Conservation (phyloP, 2,113 vertebrate species). For the Corythaeola cristata region DNA sequence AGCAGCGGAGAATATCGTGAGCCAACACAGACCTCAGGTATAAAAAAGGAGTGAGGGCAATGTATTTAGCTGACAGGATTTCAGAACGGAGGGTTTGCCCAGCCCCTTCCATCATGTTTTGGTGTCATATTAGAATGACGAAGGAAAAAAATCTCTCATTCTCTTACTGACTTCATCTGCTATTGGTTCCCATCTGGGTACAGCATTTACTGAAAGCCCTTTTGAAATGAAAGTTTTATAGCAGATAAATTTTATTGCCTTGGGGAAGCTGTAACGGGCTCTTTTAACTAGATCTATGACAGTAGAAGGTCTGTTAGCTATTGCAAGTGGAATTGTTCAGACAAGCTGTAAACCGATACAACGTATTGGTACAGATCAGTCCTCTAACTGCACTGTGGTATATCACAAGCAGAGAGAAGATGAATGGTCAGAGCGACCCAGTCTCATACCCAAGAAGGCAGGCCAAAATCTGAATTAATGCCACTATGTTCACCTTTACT, state of each 20-base stretch:
- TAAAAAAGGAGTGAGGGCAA: background rate
- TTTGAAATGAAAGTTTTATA: background rate
- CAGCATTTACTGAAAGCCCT: background rate
- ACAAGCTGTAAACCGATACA: background rate
- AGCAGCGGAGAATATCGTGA: slow-evolving; percentile 98
- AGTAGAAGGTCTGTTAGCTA: slow-evolving; percentile 38
- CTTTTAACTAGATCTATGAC: slow-evolving; percentile 1
- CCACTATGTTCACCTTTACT: background rate
- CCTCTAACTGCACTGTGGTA: background rate
- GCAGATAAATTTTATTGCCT: slow-evolving; percentile 19
- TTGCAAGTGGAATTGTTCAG: slow-evolving; percentile 31
- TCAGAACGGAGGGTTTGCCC: background rate
- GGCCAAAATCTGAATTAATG: background rate
- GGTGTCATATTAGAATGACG: background rate
- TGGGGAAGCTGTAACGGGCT: background rate
- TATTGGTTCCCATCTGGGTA: slow-evolving; percentile 5
- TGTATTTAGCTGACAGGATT: background rate
- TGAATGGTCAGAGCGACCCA: background rate
- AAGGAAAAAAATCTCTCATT: background rate
- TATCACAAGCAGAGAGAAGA: background rate
- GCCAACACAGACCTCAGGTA: slow-evolving; percentile 98
- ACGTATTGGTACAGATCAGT: background rate
- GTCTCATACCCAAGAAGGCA: background rate
- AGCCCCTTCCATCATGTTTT: background rate
- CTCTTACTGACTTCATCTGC: background rate